Percentiles rank a stretch among this genome's conserved stretches.
Conservation (phyloP, 2,113 vertebrate genomes). For the Cnemophilus loriae region DNA sequence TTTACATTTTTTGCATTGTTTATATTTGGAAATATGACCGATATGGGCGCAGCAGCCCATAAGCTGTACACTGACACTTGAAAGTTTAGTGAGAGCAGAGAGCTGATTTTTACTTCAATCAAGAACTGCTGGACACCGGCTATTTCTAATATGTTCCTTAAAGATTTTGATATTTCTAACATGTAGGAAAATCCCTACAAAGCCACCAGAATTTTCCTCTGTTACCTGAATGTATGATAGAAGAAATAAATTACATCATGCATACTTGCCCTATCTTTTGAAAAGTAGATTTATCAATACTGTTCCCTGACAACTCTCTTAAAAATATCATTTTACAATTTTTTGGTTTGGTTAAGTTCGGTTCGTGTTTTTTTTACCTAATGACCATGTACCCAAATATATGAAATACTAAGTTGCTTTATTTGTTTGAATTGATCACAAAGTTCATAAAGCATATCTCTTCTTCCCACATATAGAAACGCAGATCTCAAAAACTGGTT, state of each 20-base stretch:
- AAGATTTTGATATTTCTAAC: not conserved
- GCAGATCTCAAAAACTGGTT: not conserved
- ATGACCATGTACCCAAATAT: not conserved
- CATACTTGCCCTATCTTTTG: not conserved
- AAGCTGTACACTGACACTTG: too few species aligned
- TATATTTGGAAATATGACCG: not conserved
- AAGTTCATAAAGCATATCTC: not conserved
- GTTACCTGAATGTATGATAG: not conserved
- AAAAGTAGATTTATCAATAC: not conserved
- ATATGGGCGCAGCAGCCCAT: not conserved
- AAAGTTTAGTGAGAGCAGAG: not conserved
- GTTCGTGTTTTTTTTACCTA: not conserved
- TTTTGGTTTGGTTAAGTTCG: not conserved
- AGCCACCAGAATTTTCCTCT: not conserved
- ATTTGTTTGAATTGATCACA: not conserved
- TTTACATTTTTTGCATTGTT: too few species aligned
- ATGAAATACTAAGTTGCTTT: not conserved
- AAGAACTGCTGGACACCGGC: not conserved
- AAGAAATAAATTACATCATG: not conserved
- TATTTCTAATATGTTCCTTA: not conserved
- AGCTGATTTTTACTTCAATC: not conserved
- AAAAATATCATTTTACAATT: not conserved
- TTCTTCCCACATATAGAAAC: not conserved
- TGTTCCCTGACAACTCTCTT: not conserved
- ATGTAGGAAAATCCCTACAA: not conserved